Evolutionary conservation across 2,888 invertebrate species (phyloP).

Genomic region (Scaptomyza flava): DNA sequence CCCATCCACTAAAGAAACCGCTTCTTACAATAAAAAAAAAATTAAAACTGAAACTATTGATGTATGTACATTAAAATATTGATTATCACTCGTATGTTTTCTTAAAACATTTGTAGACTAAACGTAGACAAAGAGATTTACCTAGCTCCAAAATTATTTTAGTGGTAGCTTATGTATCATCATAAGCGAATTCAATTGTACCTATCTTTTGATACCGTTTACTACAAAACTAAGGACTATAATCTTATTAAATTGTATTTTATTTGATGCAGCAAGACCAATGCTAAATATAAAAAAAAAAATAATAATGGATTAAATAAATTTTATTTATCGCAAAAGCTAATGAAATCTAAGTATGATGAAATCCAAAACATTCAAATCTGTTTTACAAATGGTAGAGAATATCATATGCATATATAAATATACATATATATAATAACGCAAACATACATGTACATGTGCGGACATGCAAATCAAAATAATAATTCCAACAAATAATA

Average conservation of each 20-base stretch:
- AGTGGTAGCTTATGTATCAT: slow-evolving; percentile 64
- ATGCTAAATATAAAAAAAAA: slow-evolving; percentile 36
- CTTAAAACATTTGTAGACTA: slow-evolving; percentile 2
- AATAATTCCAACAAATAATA: slow-evolving; percentile 51
- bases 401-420: slow-evolving; percentile 41
- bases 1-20: slow-evolving; percentile 10
- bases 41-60: slow-evolving; percentile 2
- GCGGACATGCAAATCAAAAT: slow-evolving; percentile 45
- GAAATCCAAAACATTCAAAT: slow-evolving; percentile 55
- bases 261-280: slow-evolving; percentile 64
- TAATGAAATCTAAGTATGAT: slow-evolving; percentile 25
- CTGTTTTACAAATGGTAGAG: slow-evolving; percentile 51
- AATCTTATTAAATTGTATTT: slow-evolving; percentile 67
- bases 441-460: slow-evolving; percentile 42
- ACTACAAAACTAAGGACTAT: slow-evolving; percentile 82
- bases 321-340: slow-evolving; percentile 37
- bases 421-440: slow-evolving; percentile 44
- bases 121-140: slow-evolving; percentile 25
- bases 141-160: slow-evolving; percentile 48
- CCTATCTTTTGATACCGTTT: slow-evolving; percentile 81
- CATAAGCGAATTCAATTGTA: slow-evolving; percentile 75
- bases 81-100: slow-evolving; percentile 23
- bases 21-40: slow-evolving; percentile 9
- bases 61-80: slow-evolving; percentile 3
- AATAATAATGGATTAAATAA: background rate